Conservation (phyloP, 2,113 vertebrate genomes). For the Pampusana beccarii region DNA sequence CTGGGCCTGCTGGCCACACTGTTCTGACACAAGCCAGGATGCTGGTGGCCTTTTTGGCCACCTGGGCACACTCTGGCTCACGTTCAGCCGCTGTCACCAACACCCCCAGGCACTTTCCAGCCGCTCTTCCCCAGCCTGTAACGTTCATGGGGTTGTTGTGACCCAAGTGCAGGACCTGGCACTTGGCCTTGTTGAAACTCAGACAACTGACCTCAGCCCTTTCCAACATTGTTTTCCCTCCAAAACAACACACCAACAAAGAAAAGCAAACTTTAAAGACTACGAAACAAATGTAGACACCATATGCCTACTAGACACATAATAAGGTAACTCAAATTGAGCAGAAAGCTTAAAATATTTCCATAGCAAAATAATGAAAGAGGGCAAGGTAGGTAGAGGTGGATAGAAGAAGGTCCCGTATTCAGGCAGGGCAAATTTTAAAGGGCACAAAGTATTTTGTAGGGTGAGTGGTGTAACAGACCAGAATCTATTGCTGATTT, state of each 20-base stretch:
- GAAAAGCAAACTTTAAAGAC: not conserved
- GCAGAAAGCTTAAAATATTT: not conserved
- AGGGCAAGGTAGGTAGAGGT: accelerated
- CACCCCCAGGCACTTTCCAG: too few relatives aligned
- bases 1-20: too few relatives aligned
- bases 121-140: too few relatives aligned
- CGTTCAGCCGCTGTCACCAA: too few relatives aligned
- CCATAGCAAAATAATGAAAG: not conserved
- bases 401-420: not conserved
- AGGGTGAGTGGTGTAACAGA: not conserved
- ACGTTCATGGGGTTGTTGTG: too few relatives aligned
- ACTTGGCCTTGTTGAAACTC: too few relatives aligned
- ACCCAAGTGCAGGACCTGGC: too few relatives aligned
- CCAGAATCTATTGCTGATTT: not conserved
- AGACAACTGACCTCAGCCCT: too few relatives aligned
- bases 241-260: not conserved
- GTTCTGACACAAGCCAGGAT: too few relatives aligned
- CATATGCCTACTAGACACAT: not conserved
- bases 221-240: too few relatives aligned
- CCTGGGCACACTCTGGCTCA: too few relatives aligned
- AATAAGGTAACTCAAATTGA: not conserved
- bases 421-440: not conserved
- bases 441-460: not conserved
- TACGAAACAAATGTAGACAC: not conserved
- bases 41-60: too few relatives aligned